Conservation (phyloP, 2,113 vertebrate species). For the Proterorhinus semilunaris region DNA sequence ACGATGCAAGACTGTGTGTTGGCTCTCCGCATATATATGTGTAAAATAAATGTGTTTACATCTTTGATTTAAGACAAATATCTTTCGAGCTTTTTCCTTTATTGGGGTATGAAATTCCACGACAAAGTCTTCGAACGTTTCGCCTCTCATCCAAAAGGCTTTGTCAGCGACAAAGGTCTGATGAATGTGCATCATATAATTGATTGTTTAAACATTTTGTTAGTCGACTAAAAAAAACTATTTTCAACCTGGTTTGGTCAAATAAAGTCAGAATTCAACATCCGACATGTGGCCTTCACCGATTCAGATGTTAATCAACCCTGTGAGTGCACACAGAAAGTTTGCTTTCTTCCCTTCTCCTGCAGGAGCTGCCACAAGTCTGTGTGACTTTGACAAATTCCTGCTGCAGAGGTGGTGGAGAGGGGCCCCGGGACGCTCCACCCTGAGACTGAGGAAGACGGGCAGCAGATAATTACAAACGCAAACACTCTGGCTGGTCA, state of each 20-base stretch:
- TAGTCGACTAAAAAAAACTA: not conserved
- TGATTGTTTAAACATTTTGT: not conserved
- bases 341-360: conserved; percentile 58
- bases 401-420: conserved; percentile 28
- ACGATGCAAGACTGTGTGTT: too few relatives aligned
- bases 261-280: not conserved
- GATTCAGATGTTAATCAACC: not conserved
- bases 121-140: too few relatives aligned
- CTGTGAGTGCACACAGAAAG: conserved; percentile 63
- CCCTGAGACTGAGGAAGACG: conserved; percentile 26
- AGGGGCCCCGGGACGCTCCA: conserved; percentile 17
- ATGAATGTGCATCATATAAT: not conserved
- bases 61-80: too few relatives aligned
- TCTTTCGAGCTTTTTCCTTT: too few relatives aligned
- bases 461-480: conserved; percentile 65
- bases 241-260: not conserved
- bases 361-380: conserved; percentile 54
- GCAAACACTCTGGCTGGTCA: conserved; percentile 62
- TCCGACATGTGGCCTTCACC: too few relatives aligned
- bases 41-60: too few relatives aligned
- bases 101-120: too few relatives aligned
- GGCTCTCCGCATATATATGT: too few relatives aligned
- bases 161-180: too few relatives aligned
- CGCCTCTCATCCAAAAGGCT: too few relatives aligned
- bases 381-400: conserved; percentile 62